Conservation (phyloP, 2,888 invertebrate species). For the Acronicta alni region DNA sequence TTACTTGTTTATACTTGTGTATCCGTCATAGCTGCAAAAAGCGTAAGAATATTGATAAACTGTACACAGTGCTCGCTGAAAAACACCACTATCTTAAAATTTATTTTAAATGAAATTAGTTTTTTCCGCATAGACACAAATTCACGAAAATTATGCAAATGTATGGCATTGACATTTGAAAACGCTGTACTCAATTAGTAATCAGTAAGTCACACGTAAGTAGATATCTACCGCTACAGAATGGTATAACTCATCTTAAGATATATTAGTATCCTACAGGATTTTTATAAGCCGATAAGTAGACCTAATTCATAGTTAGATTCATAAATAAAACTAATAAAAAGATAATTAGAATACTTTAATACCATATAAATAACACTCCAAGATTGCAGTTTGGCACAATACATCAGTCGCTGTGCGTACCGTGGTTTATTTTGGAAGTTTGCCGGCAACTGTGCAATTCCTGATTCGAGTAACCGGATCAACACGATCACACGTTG, state of each 20-base stretch:
- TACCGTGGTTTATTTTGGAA: conserved; percentile 51
- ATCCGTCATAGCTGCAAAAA: conserved; percentile 18
- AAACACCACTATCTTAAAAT: neutral
- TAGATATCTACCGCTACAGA: too few relatives aligned
- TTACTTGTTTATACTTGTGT: neutral
- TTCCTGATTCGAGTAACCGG: conserved; percentile 48
- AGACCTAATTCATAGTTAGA: neutral
- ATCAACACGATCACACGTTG: conserved; percentile 63
- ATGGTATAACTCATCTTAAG: too few relatives aligned
- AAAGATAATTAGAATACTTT: conserved; percentile 7
- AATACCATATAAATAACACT: conserved; percentile 23
- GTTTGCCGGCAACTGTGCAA: conserved; percentile 53
- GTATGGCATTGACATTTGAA: too few relatives aligned
- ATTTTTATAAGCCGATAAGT: too few relatives aligned
- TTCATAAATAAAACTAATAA: conserved; percentile 4
- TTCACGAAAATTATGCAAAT: too few relatives aligned
- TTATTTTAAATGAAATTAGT: too few relatives aligned
- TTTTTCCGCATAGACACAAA: too few relatives aligned
- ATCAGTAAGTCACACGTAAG: too few relatives aligned
- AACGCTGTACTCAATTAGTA: too few relatives aligned
- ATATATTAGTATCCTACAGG: neutral
- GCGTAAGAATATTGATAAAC: conserved; percentile 4
- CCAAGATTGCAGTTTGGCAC: conserved; percentile 48
- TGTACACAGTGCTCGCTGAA: neutral
- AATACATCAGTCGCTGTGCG: conserved; percentile 40